Evolutionary conservation across 2,113 vertebrate genomes (phyloP), one percentile per base, ranked within the genome.

Genomic region (Pyxicephalus adspersus): DNA sequence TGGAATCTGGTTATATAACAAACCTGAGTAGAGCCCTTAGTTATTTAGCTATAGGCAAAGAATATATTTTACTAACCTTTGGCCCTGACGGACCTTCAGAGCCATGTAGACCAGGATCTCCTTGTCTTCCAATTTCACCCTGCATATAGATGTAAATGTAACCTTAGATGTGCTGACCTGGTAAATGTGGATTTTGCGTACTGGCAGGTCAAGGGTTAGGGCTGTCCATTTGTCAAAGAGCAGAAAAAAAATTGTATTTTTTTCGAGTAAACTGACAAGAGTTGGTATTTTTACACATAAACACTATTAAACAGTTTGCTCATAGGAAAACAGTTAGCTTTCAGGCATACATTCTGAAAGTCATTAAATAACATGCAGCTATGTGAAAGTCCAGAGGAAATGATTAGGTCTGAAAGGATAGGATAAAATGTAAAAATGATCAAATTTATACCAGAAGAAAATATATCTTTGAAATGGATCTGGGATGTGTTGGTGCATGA

Each of bases 71-170:
- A 20, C 83, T 84, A 25, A 95, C 96, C 92, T 96, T 96, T 19
- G 87, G 86, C 20, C 95, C 95, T 0, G 23, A 52, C 0, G 83
- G 79, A 51, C 95, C 95, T 38, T 93, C 87, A 0, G 64, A 70
- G 25, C 95, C 96, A 0, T 93, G 88, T 55, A 86, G 83, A 18
- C 95, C 96, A 0, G 89, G 85, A 25, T 84, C 91, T 57, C 96
- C 95, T 20, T 88, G 85, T 3, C 87, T 78, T 3, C 95, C 95
- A 20, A 1, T 50, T 52, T 94, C 93, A 83, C 96, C 96, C 96
- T 96, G 80, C 16, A 25, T 54, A 29, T 19, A 73, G 13, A 28
- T 2, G 52, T 16, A 52, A 9, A 70, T 52, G 52, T 18, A 45
- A 22, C 5, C 3, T 51, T 51, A 51, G 13, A 23, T 45, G 5